phyloP scores from a whole-genome alignment of 2,888 invertebrate genomes.

The Diarsia mendica region DNA sequence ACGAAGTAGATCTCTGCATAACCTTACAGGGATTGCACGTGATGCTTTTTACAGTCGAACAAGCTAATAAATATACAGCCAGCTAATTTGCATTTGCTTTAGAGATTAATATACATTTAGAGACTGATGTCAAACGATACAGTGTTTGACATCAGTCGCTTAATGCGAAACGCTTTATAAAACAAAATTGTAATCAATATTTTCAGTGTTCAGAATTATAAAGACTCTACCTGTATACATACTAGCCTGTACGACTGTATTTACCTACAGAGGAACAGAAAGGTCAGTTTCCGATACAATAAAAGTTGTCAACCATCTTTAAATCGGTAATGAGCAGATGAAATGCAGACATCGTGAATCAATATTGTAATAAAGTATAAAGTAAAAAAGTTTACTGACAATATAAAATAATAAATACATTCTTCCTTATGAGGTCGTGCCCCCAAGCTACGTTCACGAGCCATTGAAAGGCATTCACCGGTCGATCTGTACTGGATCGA shows the following conservation, averaged over 20 bases:
- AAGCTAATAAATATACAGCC: too few relatives aligned
- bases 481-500: conserved; percentile 8
- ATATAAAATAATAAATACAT: conserved; percentile 6
- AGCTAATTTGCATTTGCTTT: too few relatives aligned
- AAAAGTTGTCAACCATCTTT: not conserved
- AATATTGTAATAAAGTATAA: conserved; percentile 22
- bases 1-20: not conserved
- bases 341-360: conserved; percentile 38
- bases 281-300: not conserved
- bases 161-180: too few relatives aligned
- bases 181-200: too few relatives aligned
- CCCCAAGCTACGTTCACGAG: not conserved
- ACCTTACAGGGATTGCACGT: not conserved
- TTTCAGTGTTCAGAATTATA: too few relatives aligned
- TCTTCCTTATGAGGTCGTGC: conserved; percentile 9
- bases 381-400: too few relatives aligned
- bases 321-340: conserved; percentile 18
- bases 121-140: too few relatives aligned
- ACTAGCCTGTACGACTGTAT: too few relatives aligned
- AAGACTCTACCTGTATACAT: too few relatives aligned
- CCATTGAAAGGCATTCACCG: not conserved
- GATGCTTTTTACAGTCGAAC: too few relatives aligned
- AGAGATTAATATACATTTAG: too few relatives aligned
- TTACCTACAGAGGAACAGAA: not conserved
- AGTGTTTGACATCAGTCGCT: too few relatives aligned